A percentile compares a stretch with the other conserved stretches of the same genome.
Conservation (phyloP, 2,888 invertebrate genomes). For the Euplexia lucipara region DNA sequence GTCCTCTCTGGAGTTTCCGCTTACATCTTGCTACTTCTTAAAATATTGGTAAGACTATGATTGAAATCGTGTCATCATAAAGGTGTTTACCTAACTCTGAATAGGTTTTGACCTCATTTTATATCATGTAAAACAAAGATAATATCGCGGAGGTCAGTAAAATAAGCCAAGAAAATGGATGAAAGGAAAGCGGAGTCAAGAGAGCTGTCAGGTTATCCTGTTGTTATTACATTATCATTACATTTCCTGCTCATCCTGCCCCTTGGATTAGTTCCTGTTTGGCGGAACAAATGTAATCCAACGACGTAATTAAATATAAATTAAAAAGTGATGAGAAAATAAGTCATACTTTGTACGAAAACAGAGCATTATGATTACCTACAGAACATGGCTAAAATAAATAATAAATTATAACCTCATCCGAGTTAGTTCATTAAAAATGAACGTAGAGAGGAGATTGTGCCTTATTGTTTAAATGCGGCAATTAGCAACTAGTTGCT, state of each 20-base stretch:
- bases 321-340: constrained; percentile 43
- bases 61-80: not conserved
- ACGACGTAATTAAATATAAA: constrained; percentile 32
- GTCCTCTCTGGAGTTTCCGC: too few relatives aligned
- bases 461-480: constrained; percentile 42
- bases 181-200: not conserved
- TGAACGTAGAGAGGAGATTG: constrained; percentile 33
- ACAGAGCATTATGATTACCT: constrained; percentile 23
- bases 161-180: not conserved
- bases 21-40: too few relatives aligned
- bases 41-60: too few relatives aligned
- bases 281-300: constrained; percentile 23
- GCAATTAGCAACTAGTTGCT: constrained; percentile 50
- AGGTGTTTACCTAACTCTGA: not conserved
- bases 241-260: constrained; percentile 4
- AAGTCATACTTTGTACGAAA: constrained; percentile 23
- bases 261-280: constrained; percentile 13
- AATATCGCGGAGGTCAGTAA: not conserved
- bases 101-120: not conserved
- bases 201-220: constrained; percentile 6
- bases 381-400: constrained; percentile 47
- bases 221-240: constrained; percentile 33
- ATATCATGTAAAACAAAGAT: not conserved
- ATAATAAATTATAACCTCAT: constrained; percentile 52
- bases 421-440: constrained; percentile 45